Conservation (phyloP, 1,140 invertebrate species). For the Scaptodrosophila lebanonensis region DNA sequence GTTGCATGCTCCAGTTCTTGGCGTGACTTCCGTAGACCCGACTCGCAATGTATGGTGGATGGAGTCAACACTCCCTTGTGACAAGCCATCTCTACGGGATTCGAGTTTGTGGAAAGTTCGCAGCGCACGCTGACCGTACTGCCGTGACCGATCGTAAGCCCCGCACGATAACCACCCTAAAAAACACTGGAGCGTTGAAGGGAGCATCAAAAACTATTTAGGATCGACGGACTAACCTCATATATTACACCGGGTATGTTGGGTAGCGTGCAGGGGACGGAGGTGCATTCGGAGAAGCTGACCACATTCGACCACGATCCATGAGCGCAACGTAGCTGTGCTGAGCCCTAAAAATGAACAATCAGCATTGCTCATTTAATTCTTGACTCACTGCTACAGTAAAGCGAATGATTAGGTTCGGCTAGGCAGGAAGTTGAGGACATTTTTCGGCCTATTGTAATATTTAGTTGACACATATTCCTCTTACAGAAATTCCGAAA, state of each 20-base stretch:
- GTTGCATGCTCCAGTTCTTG: constrained; percentile 61
- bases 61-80: constrained; percentile 83
- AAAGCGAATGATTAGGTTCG: too few relatives aligned
- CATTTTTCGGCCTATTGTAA: too few relatives aligned
- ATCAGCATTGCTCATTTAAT: neutral
- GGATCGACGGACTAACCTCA: constrained; percentile 61
- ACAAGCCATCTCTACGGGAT: constrained; percentile 80
- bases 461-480: too few relatives aligned
- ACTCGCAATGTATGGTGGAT: constrained; percentile 79
- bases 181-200: neutral
- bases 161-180: constrained; percentile 84
- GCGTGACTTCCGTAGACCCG: constrained; percentile 59
- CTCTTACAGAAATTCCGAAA: too few relatives aligned
- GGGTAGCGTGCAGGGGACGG: constrained; percentile 87
- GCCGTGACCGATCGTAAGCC: constrained; percentile 87
- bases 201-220: neutral
- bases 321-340: constrained; percentile 85
- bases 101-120: constrained; percentile 78
- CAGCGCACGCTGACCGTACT: constrained; percentile 84
- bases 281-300: constrained; percentile 85
- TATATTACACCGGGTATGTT: constrained; percentile 85
- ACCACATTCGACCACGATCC: constrained; percentile 88
- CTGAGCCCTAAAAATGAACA: constrained; percentile 79
- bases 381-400: too few relatives aligned
- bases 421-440: too few relatives aligned